phyloP scores from a whole-genome alignment of 1,140 invertebrate genomes.

The Trichoplusia ni region DNA sequence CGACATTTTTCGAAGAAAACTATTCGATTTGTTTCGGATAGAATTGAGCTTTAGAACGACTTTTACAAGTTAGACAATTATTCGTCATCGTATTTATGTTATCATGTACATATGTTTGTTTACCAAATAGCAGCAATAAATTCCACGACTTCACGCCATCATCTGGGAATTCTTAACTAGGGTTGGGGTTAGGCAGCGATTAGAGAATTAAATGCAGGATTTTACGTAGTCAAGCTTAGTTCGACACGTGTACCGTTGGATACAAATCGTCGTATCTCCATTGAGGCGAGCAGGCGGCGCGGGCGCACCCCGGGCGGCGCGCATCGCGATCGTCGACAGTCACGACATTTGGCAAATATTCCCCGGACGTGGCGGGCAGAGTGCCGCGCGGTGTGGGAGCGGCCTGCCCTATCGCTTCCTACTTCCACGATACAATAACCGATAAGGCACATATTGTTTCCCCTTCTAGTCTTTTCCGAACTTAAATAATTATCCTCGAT shows the following conservation, averaged over 20 bases:
- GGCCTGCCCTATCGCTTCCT: conserved; percentile 77
- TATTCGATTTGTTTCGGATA: not conserved
- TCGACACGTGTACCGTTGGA: conserved; percentile 66
- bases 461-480: conserved; percentile 21
- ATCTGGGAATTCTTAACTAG: conserved; percentile 32
- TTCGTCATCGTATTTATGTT: not conserved
- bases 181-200: conserved; percentile 25
- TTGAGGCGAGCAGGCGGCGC: conserved; percentile 59
- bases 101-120: not conserved
- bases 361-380: conserved; percentile 63
- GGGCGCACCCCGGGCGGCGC: conserved; percentile 68
- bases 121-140: conserved; percentile 25
- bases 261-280: conserved; percentile 71
- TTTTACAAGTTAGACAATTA: not conserved
- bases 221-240: conserved; percentile 44
- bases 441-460: conserved; percentile 60
- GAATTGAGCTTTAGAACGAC: not conserved
- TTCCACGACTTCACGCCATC: conserved; percentile 37
- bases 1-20: not conserved
- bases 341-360: conserved; percentile 81
- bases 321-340: conserved; percentile 78
- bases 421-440: conserved; percentile 76
- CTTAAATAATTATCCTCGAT: conserved; percentile 9
- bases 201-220: conserved; percentile 44
- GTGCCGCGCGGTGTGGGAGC: conserved; percentile 73